Percentiles rank a stretch among this genome's conserved stretches.
Conservation (phyloP, 2,113 vertebrate genomes). For the Sander lucioperca region DNA sequence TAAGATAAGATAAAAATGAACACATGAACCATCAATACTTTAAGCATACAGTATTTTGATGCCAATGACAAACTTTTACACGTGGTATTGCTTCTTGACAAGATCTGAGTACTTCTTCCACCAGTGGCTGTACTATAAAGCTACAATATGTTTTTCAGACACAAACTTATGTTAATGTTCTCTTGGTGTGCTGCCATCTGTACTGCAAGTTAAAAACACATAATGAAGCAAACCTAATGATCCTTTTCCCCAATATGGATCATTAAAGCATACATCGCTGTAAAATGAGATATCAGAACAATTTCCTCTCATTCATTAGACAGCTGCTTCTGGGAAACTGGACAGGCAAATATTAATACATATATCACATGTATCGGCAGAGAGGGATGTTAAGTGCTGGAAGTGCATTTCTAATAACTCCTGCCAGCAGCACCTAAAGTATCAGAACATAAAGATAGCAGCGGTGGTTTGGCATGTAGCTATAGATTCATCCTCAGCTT, state of each 20-base stretch:
- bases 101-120: too few species aligned
- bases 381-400: slow-evolving; percentile 45
- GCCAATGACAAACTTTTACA: too few species aligned
- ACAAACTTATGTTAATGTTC: background rate
- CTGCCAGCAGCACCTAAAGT: slow-evolving; percentile 59
- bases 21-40: too few species aligned
- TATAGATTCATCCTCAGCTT: slow-evolving; percentile 42
- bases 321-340: slow-evolving; percentile 32
- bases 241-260: background rate
- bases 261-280: slow-evolving; percentile 1
- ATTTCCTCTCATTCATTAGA: slow-evolving; percentile 12
- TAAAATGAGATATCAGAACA: slow-evolving; percentile 8
- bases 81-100: too few species aligned
- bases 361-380: slow-evolving; percentile 20
- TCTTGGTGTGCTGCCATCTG: slow-evolving; percentile 2
- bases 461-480: slow-evolving; percentile 2
- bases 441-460: slow-evolving; percentile 49
- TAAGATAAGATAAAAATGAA: too few species aligned
- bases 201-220: slow-evolving; percentile 24
- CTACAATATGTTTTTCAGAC: background rate
- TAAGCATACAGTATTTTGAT: too few species aligned
- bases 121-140: background rate
- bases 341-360: slow-evolving; percentile 50
- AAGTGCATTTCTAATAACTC: slow-evolving; percentile 71
- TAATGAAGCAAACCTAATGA: slow-evolving; percentile 33